These are phyloP conservation scores for Catonia carolina DNA, from an alignment of 2,888 invertebrate species.

Conservation along the genomic window DNA sequence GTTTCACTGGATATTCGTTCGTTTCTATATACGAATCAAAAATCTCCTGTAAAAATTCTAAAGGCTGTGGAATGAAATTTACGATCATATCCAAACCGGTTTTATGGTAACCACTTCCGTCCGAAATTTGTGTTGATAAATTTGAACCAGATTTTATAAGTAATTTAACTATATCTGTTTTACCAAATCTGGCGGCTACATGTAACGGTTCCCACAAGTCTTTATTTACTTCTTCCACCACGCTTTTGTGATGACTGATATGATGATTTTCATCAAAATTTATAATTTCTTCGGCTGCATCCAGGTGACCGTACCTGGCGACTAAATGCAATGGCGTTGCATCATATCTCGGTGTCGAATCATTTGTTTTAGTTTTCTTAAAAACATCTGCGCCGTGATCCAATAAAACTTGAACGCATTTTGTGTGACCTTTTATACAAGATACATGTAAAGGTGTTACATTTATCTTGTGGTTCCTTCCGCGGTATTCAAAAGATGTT, in stretches of 20 bases:
- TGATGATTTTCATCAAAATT: too few species aligned
- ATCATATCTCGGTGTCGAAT: constrained; percentile 39
- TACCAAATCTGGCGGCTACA: constrained; percentile 50
- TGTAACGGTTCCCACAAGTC: constrained; percentile 42
- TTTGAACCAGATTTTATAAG: constrained; percentile 47
- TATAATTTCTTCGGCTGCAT: constrained; percentile 30
- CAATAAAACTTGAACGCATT: constrained; percentile 47
- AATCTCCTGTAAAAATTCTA: constrained; percentile 48
- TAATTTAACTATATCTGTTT: constrained; percentile 50
- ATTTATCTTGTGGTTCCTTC: too few species aligned
- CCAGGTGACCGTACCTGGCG: constrained; percentile 33
- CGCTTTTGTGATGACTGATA: constrained; percentile 39
- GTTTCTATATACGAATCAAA: constrained; percentile 49
- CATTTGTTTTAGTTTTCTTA: constrained; percentile 43
- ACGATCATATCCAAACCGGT: constrained; percentile 50
- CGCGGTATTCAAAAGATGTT: constrained; percentile 31
- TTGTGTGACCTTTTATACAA: constrained; percentile 46
- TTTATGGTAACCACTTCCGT: constrained; percentile 32
- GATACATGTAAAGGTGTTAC: constrained; percentile 52
- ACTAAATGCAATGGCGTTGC: constrained; percentile 36
- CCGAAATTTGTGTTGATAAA: constrained; percentile 42
- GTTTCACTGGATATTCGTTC: constrained; percentile 45
- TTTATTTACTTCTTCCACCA: constrained; percentile 33
- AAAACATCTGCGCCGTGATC: constrained; percentile 46
- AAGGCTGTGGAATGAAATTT: constrained; percentile 48